These are phyloP conservation scores for Sceliomorpha sp. DNA, from an alignment of 2,888 invertebrate species.

Conservation along the genomic window DNA sequence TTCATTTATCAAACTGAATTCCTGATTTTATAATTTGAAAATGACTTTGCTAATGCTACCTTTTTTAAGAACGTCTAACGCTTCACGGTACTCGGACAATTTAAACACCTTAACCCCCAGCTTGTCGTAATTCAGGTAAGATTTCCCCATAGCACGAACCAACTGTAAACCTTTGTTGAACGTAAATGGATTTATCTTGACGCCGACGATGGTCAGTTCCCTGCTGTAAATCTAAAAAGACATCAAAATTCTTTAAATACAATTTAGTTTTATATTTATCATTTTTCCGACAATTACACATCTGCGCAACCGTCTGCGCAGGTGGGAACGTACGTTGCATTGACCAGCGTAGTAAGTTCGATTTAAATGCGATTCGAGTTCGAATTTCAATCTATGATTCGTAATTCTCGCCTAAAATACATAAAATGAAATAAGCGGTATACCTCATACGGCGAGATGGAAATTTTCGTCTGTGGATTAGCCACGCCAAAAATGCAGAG, in stretches of 20 bases:
- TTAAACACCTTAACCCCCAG: conserved; percentile 83
- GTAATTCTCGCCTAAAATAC: too few species aligned
- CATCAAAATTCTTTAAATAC: neutral
- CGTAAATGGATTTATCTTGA: conserved; percentile 86
- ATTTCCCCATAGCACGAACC: conserved; percentile 84
- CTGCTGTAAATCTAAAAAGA: conserved; percentile 73
- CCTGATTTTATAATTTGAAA: conserved; percentile 82
- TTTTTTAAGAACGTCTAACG: conserved; percentile 81
- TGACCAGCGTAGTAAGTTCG: too few species aligned
- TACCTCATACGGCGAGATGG: conserved; percentile 74
- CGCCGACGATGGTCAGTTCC: conserved; percentile 85
- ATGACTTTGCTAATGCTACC: conserved; percentile 84
- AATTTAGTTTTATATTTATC: neutral
- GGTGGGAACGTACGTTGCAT: too few species aligned
- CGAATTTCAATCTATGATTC: too few species aligned
- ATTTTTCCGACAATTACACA: too few species aligned
- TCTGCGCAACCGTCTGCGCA: too few species aligned
- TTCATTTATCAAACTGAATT: too few species aligned
- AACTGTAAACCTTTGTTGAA: conserved; percentile 85
- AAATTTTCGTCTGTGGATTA: conserved; percentile 81
- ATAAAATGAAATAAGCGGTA: too few species aligned
- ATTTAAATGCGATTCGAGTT: too few species aligned
- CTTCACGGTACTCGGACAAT: conserved; percentile 82
- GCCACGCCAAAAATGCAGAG: conserved; percentile 87
- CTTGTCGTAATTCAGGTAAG: conserved; percentile 84